Base-by-base conservation (phyloP, 2,113 vertebrate genomes). In the Prochilodus magdalenae region DNA sequence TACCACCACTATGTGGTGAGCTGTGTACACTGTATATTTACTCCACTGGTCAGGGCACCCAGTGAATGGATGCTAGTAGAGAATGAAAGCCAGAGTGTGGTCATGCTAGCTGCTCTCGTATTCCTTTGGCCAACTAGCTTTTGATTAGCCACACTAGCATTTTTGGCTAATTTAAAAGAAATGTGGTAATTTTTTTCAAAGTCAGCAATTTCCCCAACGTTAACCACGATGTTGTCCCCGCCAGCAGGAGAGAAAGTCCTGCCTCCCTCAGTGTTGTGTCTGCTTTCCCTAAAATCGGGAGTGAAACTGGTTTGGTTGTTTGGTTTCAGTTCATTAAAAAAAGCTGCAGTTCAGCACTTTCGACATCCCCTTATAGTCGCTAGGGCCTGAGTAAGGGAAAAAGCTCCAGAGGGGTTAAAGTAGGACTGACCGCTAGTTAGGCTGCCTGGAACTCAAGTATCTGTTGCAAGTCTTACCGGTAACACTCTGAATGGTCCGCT, bases 301-400 rank as follows among this genome's bases (percentile, higher is more conserved):
- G 71, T 65, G 59, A 73, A 80, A 73, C 59, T 40, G 79, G 70
- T 24, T 3, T 5, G 22, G 47, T 22, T 30, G n/a, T 51, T 62
- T 49, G 30, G 78, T 80, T 72, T 80, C 33, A n/a, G 53, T 80
- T 80, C 78, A 49, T 33, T 10, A 74, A 73, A 73, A n/a, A 74
- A 73, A 63, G 57, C 57, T 10, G 20, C 14, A 26, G 30, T 40
- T 80, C 78, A 73, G 78, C 78, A 73, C 55, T 80, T 80, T 79
- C 65, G n/a, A 44, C 77, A 59, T 79, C 77, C 78, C 24, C 69
- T 73, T 49, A 24, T 0, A 29, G 26, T 53, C 62, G 36, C 6
- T 14, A 18, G 15, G 4, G 16, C 24, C 7, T 60, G 33, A 63
- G 12, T 16, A 20, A 62, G 59, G 24, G 11, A 3, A 26, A 62